Evolutionary conservation across 2,113 vertebrate species (phyloP), one percentile per base, ranked within the genome.

Genomic region (Dipodomys ordii): DNA sequence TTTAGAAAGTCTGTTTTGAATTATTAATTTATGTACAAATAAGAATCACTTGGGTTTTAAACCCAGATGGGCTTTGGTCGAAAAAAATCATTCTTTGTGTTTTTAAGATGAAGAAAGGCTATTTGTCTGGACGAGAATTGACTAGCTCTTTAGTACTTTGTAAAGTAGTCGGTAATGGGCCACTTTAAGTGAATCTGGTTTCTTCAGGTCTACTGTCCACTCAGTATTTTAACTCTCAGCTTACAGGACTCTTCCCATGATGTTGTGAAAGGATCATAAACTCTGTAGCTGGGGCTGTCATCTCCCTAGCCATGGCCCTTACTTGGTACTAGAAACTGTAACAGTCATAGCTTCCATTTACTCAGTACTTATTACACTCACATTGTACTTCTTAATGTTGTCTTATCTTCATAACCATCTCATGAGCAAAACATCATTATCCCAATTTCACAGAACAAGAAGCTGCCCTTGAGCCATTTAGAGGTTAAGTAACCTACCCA

Each of bases 11-110:
- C 83, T 91, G 76, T 83, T 85, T 87, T 97, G 91, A 96, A 97
- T 97, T 95, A 95, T 96, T 97, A 85, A 97, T 96, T 83, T 84
- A 91, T 77, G n/a, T 32, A 92, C 80, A 93, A 92, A 93, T 88
- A 90, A 96, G 71, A 93, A 94, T 72, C 83, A 49, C 91, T 80
- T 90, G 46, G 62, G 53, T 81, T 87, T 95, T 94, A 73, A 94
- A 94, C 35, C 72, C 67, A 65, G 46, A 86, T 86, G 80, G 73
- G 65, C 87, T 86, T 90, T 92, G 64, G 62, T 77, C 64, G 74
- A 72, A 44, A 92, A 93, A 85, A 73, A 49, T 77, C 62, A 32
- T 80, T 81, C 64, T 94, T 67, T 62, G 27, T 92, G 88, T 95
- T 94, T 94, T 92, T 11, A 94, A 80, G 53, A 64, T 73, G 62